A percentile compares a stretch with the other conserved stretches of the same genome.
Evolutionary conservation across 2,797 vertebrate species (phyloP).

Genomic region (Cuculus canorus): DNA sequence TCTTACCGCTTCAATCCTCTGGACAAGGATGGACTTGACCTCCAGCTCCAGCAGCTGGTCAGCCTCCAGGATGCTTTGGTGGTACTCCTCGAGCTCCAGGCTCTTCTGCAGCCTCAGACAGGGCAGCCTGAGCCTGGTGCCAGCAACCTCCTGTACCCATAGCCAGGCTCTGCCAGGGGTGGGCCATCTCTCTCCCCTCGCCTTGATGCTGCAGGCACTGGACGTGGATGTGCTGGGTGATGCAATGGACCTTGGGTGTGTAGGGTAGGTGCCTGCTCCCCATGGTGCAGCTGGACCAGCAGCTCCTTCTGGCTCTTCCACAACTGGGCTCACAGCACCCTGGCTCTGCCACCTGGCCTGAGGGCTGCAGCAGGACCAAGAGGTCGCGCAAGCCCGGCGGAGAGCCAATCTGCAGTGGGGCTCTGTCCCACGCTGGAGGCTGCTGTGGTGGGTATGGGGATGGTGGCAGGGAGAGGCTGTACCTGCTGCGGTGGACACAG

Average conservation of each 20-base stretch:
- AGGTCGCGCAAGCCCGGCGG: neutral
- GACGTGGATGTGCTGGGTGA: neutral
- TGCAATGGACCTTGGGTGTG: neutral
- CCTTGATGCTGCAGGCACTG: neutral
- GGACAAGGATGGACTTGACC: conserved; percentile 45
- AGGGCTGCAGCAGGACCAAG: neutral
- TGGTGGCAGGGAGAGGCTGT: neutral
- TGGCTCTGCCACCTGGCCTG: accelerated
- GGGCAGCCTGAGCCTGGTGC: neutral
- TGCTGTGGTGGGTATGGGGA: neutral
- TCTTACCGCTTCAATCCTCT: conserved; percentile 44
- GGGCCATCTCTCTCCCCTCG: accelerated
- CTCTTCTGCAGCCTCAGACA: neutral
- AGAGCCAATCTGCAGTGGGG: neutral
- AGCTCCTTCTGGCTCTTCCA: conserved; percentile 28
- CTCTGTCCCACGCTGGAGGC: accelerated
- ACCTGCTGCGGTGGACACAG: conserved; percentile 10
- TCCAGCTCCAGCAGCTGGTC: conserved; percentile 69
- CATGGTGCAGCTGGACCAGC: neutral
- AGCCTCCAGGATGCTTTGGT: conserved; percentile 15
- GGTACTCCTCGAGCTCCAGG: conserved; percentile 60
- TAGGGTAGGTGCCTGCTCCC: neutral
- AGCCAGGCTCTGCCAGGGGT: neutral
- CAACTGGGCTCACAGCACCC: neutral
- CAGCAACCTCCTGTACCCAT: accelerated